phyloP scores from a whole-genome alignment of 2,888 invertebrate genomes.

The Patella caerulea region DNA sequence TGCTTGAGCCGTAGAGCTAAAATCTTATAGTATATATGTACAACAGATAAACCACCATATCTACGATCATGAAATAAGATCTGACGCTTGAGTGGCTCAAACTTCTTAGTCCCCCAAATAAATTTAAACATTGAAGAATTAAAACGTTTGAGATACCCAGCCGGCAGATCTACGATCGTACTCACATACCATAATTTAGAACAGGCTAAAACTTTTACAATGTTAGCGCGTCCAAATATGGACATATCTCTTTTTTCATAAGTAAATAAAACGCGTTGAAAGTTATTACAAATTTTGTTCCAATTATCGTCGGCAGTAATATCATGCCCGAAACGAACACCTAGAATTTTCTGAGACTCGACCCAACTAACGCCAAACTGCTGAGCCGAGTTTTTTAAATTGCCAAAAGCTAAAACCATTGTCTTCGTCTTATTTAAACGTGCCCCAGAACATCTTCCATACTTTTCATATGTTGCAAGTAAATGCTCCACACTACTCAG shows the following conservation, averaged over 20 bases:
- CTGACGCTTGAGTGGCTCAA: background rate
- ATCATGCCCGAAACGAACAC: background rate
- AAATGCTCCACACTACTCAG: background rate
- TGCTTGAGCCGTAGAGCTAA: background rate
- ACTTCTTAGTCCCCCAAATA: background rate
- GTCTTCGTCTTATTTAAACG: slow-evolving; percentile 14
- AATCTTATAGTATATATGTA: background rate
- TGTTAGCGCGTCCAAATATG: background rate
- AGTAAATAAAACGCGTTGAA: background rate
- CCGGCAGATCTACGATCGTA: background rate
- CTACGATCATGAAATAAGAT: background rate
- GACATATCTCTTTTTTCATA: background rate
- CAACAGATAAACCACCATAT: background rate
- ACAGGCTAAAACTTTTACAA: background rate
- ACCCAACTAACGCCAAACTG: background rate
- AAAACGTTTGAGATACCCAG: background rate
- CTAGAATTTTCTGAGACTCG: background rate
- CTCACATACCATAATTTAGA: background rate
- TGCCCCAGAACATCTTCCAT: slow-evolving; percentile 14
- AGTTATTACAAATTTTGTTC: background rate
- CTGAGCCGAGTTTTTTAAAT: background rate
- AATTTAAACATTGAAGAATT: background rate
- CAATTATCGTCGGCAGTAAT: background rate
- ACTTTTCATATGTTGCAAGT: background rate
- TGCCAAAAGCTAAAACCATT: background rate